Evolutionary conservation across 2,888 invertebrate genomes (phyloP).

Genomic region (Pyrgus malvae): DNA sequence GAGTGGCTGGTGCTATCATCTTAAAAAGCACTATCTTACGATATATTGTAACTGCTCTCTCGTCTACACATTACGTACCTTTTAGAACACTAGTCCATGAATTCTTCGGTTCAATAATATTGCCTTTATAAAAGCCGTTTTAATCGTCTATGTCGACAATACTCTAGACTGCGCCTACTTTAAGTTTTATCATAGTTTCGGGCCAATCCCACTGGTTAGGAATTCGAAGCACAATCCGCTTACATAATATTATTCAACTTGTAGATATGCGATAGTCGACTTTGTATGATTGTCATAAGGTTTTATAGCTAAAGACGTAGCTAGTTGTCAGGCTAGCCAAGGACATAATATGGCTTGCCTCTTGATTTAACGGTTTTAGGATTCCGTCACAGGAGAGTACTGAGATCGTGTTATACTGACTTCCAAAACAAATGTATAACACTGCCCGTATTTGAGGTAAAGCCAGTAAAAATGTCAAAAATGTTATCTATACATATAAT

Average conservation of each 20-base stretch:
- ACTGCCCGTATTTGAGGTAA: too few species aligned
- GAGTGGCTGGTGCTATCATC: too few species aligned
- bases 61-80: too few species aligned
- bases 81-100: too few species aligned
- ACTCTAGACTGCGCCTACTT: conserved; percentile 4
- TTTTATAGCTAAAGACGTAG: conserved; percentile 8
- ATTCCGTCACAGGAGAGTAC: conserved; percentile 6
- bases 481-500: too few species aligned
- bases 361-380: conserved; percentile 23
- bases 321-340: conserved; percentile 14
- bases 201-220: conserved; percentile 28
- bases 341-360: conserved; percentile 14
- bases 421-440: too few species aligned
- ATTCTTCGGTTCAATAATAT: too few species aligned
- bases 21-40: too few species aligned
- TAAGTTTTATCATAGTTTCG: conserved; percentile 9
- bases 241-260: conserved; percentile 23
- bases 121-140: too few species aligned
- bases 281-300: background rate
- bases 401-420: too few species aligned
- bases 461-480: too few species aligned
- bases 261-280: conserved; percentile 6
- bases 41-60: too few species aligned
- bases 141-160: background rate
- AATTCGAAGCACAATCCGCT: conserved; percentile 29